Conservation (phyloP, 2,113 vertebrate genomes). For the Probosciger aterrimus region DNA sequence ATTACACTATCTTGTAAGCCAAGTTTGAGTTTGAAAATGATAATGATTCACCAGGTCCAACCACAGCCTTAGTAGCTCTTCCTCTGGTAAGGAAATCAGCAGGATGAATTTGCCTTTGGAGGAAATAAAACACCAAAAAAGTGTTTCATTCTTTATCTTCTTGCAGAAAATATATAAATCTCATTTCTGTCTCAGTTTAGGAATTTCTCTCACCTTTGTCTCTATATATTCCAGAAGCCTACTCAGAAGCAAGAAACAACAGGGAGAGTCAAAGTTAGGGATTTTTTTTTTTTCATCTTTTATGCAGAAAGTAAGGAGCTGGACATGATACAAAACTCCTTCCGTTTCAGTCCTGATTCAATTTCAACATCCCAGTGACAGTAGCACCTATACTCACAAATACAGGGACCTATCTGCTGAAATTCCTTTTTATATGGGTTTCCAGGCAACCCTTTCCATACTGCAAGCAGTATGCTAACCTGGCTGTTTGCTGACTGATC, state of each 20-base stretch:
- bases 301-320: background rate
- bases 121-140: background rate
- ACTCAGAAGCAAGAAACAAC: background rate
- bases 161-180: background rate
- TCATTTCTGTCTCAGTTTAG: background rate
- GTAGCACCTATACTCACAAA: background rate
- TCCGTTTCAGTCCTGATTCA: background rate
- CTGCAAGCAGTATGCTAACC: background rate
- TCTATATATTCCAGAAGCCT: background rate
- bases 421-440: background rate
- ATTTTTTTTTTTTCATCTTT: background rate
- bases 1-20: background rate
- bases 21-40: background rate
- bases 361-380: background rate
- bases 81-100: background rate
- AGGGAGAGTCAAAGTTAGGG: background rate
- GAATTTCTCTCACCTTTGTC: background rate
- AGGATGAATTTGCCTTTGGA: background rate
- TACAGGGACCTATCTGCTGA: background rate
- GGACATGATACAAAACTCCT: accelerated
- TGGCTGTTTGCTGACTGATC: background rate
- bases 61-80: background rate
- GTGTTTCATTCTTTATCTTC: background rate
- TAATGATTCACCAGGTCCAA: background rate
- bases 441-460: background rate